phyloP scores from a whole-genome alignment of 2,888 invertebrate species.

The Ennomos erosarius region DNA sequence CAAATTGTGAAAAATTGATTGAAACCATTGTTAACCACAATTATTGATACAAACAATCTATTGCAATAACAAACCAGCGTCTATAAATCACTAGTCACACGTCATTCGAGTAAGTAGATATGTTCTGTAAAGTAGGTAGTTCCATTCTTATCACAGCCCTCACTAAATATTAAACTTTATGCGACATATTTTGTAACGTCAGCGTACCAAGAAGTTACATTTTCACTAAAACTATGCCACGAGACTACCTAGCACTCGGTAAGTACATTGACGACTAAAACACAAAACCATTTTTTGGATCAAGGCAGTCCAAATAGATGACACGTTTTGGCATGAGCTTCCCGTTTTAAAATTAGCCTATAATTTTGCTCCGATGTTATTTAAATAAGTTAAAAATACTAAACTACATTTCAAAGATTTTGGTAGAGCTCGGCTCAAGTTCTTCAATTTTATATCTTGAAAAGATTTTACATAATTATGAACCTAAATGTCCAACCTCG shows the following conservation, averaged over 20 bases:
- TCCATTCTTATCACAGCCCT: conserved; percentile 31
- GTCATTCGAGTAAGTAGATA: conserved; percentile 25
- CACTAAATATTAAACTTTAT: conserved; percentile 20
- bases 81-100: conserved; percentile 18
- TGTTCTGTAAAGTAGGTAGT: conserved; percentile 25
- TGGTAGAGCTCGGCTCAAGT: conserved; percentile 11
- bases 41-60: too few species aligned
- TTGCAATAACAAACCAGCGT: not conserved
- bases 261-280: conserved; percentile 21
- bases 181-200: conserved; percentile 15
- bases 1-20: not conserved
- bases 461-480: conserved; percentile 24
- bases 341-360: not conserved
- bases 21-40: too few species aligned
- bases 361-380: not conserved
- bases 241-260: conserved; percentile 14
- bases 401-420: conserved; percentile 3
- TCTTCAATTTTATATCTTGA: conserved; percentile 22
- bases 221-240: conserved; percentile 21
- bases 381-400: conserved; percentile 9
- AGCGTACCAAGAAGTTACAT: conserved; percentile 1
- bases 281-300: conserved; percentile 8
- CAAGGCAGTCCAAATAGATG: not conserved
- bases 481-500: conserved; percentile 23
- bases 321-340: not conserved